These are phyloP conservation scores for Popillia japonica DNA, from an alignment of 1,140 invertebrate genomes.

Conservation along the genomic window DNA sequence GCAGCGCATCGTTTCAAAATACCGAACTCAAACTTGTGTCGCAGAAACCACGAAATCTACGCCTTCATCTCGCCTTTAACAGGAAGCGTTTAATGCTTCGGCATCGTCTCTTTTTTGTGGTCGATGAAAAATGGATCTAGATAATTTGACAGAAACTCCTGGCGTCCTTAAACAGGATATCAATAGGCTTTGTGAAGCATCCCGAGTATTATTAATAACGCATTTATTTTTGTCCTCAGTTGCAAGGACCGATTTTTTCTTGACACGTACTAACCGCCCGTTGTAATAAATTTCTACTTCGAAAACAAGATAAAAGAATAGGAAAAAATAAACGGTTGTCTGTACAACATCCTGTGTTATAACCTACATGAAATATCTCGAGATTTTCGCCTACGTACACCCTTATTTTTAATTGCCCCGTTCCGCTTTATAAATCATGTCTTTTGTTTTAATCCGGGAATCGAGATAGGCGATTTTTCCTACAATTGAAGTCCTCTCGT, in stretches of 20 bases:
- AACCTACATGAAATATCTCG: neutral
- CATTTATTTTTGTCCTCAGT: constrained; percentile 27
- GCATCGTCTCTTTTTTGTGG: constrained; percentile 20
- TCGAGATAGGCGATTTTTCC: neutral
- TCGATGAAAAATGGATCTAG: constrained; percentile 31
- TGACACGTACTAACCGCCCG: neutral
- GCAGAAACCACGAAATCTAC: constrained; percentile 1
- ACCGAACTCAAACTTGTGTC: neutral
- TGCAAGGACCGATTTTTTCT: neutral
- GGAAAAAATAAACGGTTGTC: neutral
- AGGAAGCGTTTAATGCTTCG: constrained; percentile 26
- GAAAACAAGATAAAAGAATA: neutral
- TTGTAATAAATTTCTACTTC: constrained; percentile 29
- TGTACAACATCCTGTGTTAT: constrained; percentile 16
- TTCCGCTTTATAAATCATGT: constrained; percentile 18
- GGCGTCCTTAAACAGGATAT: constrained; percentile 29
- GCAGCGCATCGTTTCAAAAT: neutral
- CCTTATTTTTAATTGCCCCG: neutral
- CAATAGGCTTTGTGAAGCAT: constrained; percentile 29
- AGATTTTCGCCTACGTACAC: neutral
- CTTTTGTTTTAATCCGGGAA: constrained; percentile 19
- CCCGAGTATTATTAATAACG: constrained; percentile 33
- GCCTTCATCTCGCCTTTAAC: constrained; percentile 20
- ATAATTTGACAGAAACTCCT: constrained; percentile 32
- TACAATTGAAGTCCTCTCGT: neutral